Evolutionary conservation across 1,140 invertebrate species (phyloP).

Genomic region (Bombus waltoni): DNA sequence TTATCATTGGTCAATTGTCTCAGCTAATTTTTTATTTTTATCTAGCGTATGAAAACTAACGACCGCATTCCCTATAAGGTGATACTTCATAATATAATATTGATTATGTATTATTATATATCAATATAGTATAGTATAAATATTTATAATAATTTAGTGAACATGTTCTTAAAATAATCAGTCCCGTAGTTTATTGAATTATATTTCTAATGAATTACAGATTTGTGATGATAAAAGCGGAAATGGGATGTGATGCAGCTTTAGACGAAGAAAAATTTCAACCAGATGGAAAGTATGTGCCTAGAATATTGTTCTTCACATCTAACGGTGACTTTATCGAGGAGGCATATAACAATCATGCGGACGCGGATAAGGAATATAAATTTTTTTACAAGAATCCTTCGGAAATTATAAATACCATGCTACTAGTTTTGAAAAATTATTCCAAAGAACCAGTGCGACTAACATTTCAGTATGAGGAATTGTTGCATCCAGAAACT

Average conservation of each 20-base stretch:
- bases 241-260: constrained; percentile 49
- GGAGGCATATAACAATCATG: constrained; percentile 70
- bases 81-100: no score
- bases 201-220: constrained; percentile 7
- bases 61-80: no score
- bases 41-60: no score
- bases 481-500: not conserved
- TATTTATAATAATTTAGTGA: no score
- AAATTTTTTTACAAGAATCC: constrained; percentile 73
- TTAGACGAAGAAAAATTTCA: constrained; percentile 63
- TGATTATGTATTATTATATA: no score
- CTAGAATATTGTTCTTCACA: constrained; percentile 77
- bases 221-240: constrained; percentile 59
- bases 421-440: constrained; percentile 69
- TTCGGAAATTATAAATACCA: constrained; percentile 70
- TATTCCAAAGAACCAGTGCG: constrained; percentile 8
- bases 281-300: constrained; percentile 76
- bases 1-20: no score
- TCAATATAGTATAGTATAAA: no score
- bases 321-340: constrained; percentile 70
- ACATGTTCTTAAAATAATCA: not conserved
- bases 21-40: no score
- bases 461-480: not conserved
- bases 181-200: no score
- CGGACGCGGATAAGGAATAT: constrained; percentile 61